Evolutionary conservation across 1,140 invertebrate genomes (phyloP).

Genomic region (Hylyphantes graminicola): DNA sequence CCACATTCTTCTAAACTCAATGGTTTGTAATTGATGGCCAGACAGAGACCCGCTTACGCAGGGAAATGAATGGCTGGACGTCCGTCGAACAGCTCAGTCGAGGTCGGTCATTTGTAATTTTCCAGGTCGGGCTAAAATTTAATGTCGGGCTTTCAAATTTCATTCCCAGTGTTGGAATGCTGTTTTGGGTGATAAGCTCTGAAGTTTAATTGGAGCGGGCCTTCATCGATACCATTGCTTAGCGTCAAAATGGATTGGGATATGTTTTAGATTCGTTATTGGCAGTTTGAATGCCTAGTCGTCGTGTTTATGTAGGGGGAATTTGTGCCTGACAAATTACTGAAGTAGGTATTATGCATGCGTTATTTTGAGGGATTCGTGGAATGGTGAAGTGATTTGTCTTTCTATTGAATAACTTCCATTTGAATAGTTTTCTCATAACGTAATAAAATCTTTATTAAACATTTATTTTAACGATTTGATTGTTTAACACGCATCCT

Average conservation of each 20-base stretch:
- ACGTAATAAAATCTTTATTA: too few relatives aligned
- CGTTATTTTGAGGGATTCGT: too few relatives aligned
- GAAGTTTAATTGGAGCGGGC: slow-evolving; percentile 26
- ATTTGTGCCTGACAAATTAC: not conserved
- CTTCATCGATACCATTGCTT: slow-evolving; percentile 6
- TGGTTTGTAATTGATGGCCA: slow-evolving; percentile 22
- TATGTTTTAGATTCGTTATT: too few relatives aligned
- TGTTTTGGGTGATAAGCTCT: slow-evolving; percentile 31
- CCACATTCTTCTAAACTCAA: too few relatives aligned
- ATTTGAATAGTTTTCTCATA: too few relatives aligned
- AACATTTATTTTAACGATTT: too few relatives aligned
- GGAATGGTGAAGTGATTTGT: too few relatives aligned
- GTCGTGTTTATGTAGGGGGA: not conserved
- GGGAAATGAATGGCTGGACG: not conserved
- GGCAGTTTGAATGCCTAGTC: not conserved
- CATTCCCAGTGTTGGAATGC: slow-evolving; percentile 25
- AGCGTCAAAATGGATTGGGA: slow-evolving; percentile 12
- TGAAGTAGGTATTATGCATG: too few relatives aligned
- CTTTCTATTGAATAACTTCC: too few relatives aligned
- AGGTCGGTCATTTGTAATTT: slow-evolving; percentile 42
- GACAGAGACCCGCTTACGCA: slow-evolving; percentile 6
- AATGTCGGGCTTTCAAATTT: slow-evolving; percentile 24
- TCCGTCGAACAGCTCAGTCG: not conserved
- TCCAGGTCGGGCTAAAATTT: slow-evolving; percentile 28
- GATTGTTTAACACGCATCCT: too few relatives aligned